These are phyloP conservation scores for Emmelina monodactyla DNA, from an alignment of 2,888 invertebrate genomes.

Conservation along the genomic window DNA sequence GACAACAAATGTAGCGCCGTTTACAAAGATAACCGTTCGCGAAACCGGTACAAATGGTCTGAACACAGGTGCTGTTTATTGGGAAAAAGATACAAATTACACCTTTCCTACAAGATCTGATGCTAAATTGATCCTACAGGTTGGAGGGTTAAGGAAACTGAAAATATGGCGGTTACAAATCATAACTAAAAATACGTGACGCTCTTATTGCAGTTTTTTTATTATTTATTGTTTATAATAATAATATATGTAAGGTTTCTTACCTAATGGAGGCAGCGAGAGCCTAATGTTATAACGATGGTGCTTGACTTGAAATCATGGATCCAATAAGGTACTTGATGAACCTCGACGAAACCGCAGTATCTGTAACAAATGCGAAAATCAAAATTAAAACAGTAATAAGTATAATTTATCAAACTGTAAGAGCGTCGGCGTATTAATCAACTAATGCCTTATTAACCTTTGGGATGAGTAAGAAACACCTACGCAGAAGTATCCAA, in stretches of 20 bases:
- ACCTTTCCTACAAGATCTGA: constrained; percentile 42
- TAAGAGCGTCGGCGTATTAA: too few species aligned
- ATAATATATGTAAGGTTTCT: too few species aligned
- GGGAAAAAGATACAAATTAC: constrained; percentile 62
- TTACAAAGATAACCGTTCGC: constrained; percentile 54
- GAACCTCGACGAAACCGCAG: too few species aligned
- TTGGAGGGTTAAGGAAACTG: too few species aligned
- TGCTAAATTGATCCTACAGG: constrained; percentile 32
- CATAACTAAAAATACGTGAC: neutral
- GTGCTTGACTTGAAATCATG: neutral
- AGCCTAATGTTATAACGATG: constrained; percentile 49
- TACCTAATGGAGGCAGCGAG: constrained; percentile 44
- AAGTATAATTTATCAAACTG: too few species aligned
- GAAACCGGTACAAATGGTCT: constrained; percentile 41
- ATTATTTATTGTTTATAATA: too few species aligned
- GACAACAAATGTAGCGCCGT: constrained; percentile 56
- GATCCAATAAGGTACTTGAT: neutral
- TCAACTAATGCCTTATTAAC: too few species aligned
- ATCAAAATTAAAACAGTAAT: too few species aligned
- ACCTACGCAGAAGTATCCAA: too few species aligned
- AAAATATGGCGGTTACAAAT: too few species aligned
- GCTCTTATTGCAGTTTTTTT: neutral
- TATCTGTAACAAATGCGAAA: too few species aligned
- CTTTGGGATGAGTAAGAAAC: too few species aligned
- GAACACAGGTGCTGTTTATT: constrained; percentile 60